Evolutionary conservation across 2,888 invertebrate genomes (phyloP), one percentile per base, ranked within the genome.

Genomic region (Sphaerophoria rueppellii): DNA sequence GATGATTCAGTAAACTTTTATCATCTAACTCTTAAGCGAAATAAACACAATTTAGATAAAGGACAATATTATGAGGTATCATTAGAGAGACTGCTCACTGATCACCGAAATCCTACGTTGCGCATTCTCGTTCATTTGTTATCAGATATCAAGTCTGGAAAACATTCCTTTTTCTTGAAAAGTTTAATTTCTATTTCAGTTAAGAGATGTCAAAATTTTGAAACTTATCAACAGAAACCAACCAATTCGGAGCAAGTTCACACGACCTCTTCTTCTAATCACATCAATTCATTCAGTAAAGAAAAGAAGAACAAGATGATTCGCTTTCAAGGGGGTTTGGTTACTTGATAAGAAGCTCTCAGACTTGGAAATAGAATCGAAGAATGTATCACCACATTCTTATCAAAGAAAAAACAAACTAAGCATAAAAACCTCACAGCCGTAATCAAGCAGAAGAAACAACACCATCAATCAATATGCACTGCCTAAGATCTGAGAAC

Each of bases 361-460:
- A 63, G 32, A 16, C 37, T 50, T 60, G 11, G 9, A 7, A 11
- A 54, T 40, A 12, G 9, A n/a, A 48, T 9, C 9, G 9, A 43
- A 40, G 6, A 71, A 82, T 63, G 72, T 60, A 43, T 61, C 57
- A 69, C 75, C 40, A 6, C 50, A 34, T 16, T 40, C 61, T 79
- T 78, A 82, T 82, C 78, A 50, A 65, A 16, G 9, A 63, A 7
- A 40, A 6, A 43, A 24, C n/a, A 11, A 73, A 55, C n/a, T 16
- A 24, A 37, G 24, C 52, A 11, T 11, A 48, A 77, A 57, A 50
- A 50, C 11, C 43, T 35, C 24, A 60, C 5, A 24, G 58, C 48
- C 37, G 34, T 32, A 61, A 61, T 32, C 12, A 34, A 74, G 37
- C 55, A 35, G 35, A 46, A 58, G 16, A 52, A 11, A 46, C 16